phyloP scores from a whole-genome alignment of 1,140 invertebrate genomes.

The Melipona quadrifasciata region DNA sequence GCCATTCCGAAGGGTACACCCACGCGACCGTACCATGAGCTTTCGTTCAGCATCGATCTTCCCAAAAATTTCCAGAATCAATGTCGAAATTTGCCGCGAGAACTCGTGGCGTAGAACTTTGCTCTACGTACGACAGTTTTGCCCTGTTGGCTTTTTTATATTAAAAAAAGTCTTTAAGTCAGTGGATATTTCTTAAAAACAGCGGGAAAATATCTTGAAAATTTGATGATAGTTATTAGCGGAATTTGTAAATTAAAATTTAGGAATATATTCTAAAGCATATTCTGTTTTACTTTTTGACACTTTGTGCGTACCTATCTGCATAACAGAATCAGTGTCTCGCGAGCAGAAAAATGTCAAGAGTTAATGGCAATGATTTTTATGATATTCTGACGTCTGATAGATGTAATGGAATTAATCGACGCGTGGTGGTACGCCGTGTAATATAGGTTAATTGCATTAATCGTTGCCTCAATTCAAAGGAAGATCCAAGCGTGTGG shows the following conservation, averaged over 20 bases:
- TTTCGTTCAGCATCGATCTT: constrained; percentile 53
- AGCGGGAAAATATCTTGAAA: too few relatives aligned
- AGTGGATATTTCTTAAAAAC: too few relatives aligned
- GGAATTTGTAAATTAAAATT: too few relatives aligned
- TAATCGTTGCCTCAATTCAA: constrained; percentile 67
- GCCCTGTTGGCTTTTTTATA: too few relatives aligned
- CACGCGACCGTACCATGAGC: constrained; percentile 66
- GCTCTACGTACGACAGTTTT: background rate
- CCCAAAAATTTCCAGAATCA: constrained; percentile 41
- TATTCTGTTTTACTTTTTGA: too few relatives aligned
- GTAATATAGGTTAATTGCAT: constrained; percentile 65
- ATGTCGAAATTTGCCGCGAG: background rate
- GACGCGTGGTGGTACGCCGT: constrained; percentile 25
- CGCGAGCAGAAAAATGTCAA: background rate
- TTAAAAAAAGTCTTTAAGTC: too few relatives aligned
- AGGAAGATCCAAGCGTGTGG: constrained; percentile 70
- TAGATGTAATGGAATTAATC: constrained; percentile 37
- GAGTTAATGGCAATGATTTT: constrained; percentile 27
- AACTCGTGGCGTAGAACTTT: too few relatives aligned
- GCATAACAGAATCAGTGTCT: background rate
- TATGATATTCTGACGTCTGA: constrained; percentile 8
- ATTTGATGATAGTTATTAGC: too few relatives aligned
- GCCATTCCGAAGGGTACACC: constrained; percentile 80
- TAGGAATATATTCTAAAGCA: too few relatives aligned
- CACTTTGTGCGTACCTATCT: background rate